These are phyloP conservation scores for Aphaenogaster rudis DNA, from an alignment of 1,140 invertebrate genomes.

Conservation along the genomic window DNA sequence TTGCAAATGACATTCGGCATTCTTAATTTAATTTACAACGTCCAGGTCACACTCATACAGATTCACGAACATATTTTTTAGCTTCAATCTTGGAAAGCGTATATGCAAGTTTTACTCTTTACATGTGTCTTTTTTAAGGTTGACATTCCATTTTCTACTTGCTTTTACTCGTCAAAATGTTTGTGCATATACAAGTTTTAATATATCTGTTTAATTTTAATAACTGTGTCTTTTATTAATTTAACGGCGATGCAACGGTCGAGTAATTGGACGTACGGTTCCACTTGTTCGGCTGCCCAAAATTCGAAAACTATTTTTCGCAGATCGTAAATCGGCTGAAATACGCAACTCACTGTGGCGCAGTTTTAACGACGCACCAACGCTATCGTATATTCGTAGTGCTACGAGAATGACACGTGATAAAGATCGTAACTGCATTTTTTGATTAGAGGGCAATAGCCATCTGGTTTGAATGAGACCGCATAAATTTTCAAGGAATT, in stretches of 20 bases:
- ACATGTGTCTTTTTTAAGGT: background rate
- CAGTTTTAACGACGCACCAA: slow-evolving; percentile 43
- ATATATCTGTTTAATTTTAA: background rate
- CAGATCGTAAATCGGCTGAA: slow-evolving; percentile 41
- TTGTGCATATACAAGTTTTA: background rate
- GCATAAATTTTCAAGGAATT: slow-evolving; percentile 40
- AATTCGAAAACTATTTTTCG: slow-evolving; percentile 42
- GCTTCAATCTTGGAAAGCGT: background rate
- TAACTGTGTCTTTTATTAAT: background rate
- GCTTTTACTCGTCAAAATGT: background rate
- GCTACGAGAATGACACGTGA: slow-evolving; percentile 46
- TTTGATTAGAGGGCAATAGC: slow-evolving; percentile 60
- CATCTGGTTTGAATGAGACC: slow-evolving; percentile 33
- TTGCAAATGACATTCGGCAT: background rate
- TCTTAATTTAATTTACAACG: background rate
- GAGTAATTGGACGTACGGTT: background rate
- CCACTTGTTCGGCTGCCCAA: background rate
- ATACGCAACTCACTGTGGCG: slow-evolving; percentile 13
- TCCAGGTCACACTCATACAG: background rate
- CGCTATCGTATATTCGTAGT: slow-evolving; percentile 19
- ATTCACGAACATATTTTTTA: background rate
- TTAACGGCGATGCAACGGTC: background rate
- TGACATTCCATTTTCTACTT: background rate
- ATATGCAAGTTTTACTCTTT: background rate
- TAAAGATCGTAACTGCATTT: slow-evolving; percentile 62